Conservation (phyloP, 2,888 invertebrate species). For the Marronus borbonicus region DNA sequence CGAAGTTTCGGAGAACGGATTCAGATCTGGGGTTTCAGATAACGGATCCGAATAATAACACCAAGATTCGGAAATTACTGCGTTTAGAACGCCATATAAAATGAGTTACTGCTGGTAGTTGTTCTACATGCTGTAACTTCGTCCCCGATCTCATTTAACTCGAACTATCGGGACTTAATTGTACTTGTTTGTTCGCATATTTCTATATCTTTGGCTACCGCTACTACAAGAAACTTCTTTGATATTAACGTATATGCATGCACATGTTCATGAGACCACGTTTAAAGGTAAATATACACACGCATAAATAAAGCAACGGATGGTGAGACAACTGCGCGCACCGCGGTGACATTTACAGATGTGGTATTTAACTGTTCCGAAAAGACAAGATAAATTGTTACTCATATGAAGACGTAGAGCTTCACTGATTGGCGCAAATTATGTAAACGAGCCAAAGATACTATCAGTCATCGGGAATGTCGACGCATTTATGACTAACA, state of each 20-base stretch:
- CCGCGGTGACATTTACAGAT: conserved; percentile 66
- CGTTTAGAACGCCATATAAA: too few species aligned
- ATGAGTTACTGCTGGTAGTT: too few species aligned
- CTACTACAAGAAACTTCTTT: not conserved
- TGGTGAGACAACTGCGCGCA: conserved; percentile 27
- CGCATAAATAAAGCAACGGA: conserved; percentile 28
- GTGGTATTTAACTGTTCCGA: conserved; percentile 68
- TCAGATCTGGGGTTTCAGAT: too few species aligned
- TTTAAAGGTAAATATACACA: not conserved
- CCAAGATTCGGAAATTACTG: too few species aligned
- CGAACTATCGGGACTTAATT: too few species aligned
- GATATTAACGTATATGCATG: not conserved
- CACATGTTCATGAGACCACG: not conserved
- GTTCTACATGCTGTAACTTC: too few species aligned
- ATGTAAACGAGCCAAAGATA: conserved; percentile 64
- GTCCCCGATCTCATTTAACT: too few species aligned
- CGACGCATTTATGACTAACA: conserved; percentile 56
- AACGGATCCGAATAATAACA: too few species aligned
- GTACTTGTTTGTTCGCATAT: too few species aligned
- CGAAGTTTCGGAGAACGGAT: too few species aligned
- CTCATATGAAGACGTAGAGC: conserved; percentile 65
- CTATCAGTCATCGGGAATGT: conserved; percentile 59
- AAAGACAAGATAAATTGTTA: conserved; percentile 67
- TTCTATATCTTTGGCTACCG: not conserved
- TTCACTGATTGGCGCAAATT: conserved; percentile 69